Conservation (phyloP, 2,888 invertebrate genomes). For the Hypselothyrea guttata region DNA sequence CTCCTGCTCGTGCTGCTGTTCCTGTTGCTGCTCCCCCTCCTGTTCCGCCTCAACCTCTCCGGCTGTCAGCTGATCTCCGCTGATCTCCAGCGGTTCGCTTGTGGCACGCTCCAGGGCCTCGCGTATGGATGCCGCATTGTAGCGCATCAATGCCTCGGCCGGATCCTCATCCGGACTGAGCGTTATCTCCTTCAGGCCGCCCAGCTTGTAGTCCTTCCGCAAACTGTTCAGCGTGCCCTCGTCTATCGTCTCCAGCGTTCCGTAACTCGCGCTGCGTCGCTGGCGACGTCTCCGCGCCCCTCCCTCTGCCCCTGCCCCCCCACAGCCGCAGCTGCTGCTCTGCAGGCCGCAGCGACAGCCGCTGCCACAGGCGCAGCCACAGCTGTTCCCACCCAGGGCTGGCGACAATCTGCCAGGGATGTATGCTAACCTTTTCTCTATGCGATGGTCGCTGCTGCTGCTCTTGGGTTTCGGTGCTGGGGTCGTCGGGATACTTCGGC, state of each 20-base stretch:
- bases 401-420: slow-evolving; percentile 4
- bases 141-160: slow-evolving; percentile 76
- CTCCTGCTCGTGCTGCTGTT: slow-evolving; percentile 7
- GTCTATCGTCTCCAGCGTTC: slow-evolving; percentile 78
- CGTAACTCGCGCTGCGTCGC: slow-evolving; percentile 59
- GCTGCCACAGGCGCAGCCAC: slow-evolving; percentile 19
- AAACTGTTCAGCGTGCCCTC: slow-evolving; percentile 69
- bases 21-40: slow-evolving; percentile 13
- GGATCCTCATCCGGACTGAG: slow-evolving; percentile 79
- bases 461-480: slow-evolving; percentile 14
- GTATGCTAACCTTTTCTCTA: slow-evolving; percentile 69
- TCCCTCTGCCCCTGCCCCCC: background rate
- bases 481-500: slow-evolving; percentile 18
- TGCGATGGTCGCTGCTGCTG: slow-evolving; percentile 34
- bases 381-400: slow-evolving; percentile 22
- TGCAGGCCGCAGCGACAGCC: slow-evolving; percentile 15
- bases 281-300: background rate
- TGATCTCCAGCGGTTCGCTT: slow-evolving; percentile 71
- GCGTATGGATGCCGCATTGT: slow-evolving; percentile 78
- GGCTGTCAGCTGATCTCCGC: slow-evolving; percentile 38
- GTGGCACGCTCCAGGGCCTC: slow-evolving; percentile 76
- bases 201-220: slow-evolving; percentile 75
- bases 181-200: slow-evolving; percentile 79
- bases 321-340: background rate
- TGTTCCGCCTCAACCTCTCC: slow-evolving; percentile 12